Base-by-base conservation (phyloP, 2,888 invertebrate species). In the Choreutis nemorana region DNA sequence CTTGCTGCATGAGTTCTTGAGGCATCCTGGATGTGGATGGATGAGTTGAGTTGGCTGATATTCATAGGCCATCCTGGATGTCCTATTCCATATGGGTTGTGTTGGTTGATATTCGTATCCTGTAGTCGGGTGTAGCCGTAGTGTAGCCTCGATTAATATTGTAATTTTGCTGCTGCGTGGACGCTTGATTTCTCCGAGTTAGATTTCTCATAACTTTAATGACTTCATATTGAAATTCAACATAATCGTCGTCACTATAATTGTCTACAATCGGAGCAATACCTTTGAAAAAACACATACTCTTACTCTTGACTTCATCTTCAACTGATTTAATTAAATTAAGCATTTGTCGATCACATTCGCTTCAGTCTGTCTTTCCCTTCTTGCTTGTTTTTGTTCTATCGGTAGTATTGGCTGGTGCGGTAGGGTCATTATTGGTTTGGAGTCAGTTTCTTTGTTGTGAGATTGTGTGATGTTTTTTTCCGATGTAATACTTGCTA, bases 401-500 rank as follows among this genome's bases (percentile, higher is more conserved):
- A 34, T 28, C 32, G 31, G 34, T 36, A 39, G 32, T 40, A 39
- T 37, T 39, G 36, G 33, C 37, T 37, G 37, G 35, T n/a, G 5
- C 18, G 39, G 12, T 40, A 39, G 39, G 31, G 4, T 25, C 13
- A 7, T 13, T 6, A n/a, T 25, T 14, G 25, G 6, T 25, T 3
- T 14, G 37, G 40, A 37, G 40, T 42, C 37, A 37, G 36, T 26
- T 39, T 31, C 36, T 36, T 36, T 38, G 27, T 42, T 40, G 39
- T 35, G 40, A 40, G 37, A 36, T 40, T 37, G 34, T 40, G 33
- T 21, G 33, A 33, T 30, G 40, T 35, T 38, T 37, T 41, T 38
- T 40, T 41, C 38, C 35, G 35, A 38, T 34, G 37, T 39, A 34
- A 43, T 39, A 39, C 34, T 44, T 41, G 41, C 32, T 39, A 37